A percentile compares a stretch with the other conserved stretches of the same genome.
These are phyloP conservation scores for Machimus atricapillus DNA, from an alignment of 2,888 invertebrate genomes.

Conservation along the genomic window DNA sequence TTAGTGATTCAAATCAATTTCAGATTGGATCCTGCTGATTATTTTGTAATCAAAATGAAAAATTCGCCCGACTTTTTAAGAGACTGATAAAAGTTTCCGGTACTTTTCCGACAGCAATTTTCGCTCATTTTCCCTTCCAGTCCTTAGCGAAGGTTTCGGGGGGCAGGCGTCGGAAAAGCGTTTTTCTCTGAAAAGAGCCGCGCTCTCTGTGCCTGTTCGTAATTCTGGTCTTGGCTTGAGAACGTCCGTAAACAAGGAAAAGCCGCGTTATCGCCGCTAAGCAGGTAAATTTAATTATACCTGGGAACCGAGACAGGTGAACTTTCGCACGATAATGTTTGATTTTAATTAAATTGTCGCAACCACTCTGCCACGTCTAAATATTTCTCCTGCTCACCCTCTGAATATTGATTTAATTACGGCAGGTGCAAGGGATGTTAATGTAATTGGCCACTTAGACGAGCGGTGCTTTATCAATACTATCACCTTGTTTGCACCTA, in stretches of 20 bases:
- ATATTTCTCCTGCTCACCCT: background rate
- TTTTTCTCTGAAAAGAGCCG: background rate
- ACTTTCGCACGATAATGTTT: slow-evolving; percentile 32
- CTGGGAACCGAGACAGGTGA: slow-evolving; percentile 31
- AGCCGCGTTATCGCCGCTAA: background rate
- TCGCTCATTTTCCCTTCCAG: background rate
- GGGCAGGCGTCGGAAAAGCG: background rate
- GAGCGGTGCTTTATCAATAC: slow-evolving; percentile 25
- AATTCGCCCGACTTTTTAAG: background rate
- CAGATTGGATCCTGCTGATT: slow-evolving; percentile 33
- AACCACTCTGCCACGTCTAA: background rate
- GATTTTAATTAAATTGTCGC: slow-evolving; percentile 42
- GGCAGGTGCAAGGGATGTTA: slow-evolving; percentile 31
- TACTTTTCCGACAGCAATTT: slow-evolving; percentile 36
- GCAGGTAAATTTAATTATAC: slow-evolving; percentile 28
- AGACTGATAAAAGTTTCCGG: slow-evolving; percentile 33
- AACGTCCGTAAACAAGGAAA: slow-evolving; percentile 1
- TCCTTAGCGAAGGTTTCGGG: background rate
- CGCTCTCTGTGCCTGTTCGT: background rate
- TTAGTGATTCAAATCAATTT: slow-evolving; percentile 41
- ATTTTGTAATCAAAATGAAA: slow-evolving; percentile 42
- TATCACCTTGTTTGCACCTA: slow-evolving; percentile 10
- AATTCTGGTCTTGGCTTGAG: background rate
- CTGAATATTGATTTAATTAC: slow-evolving; percentile 30
- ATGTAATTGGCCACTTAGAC: slow-evolving; percentile 9